Evolutionary conservation across 2,888 invertebrate species (phyloP).

Genomic region (Netelia virgata): DNA sequence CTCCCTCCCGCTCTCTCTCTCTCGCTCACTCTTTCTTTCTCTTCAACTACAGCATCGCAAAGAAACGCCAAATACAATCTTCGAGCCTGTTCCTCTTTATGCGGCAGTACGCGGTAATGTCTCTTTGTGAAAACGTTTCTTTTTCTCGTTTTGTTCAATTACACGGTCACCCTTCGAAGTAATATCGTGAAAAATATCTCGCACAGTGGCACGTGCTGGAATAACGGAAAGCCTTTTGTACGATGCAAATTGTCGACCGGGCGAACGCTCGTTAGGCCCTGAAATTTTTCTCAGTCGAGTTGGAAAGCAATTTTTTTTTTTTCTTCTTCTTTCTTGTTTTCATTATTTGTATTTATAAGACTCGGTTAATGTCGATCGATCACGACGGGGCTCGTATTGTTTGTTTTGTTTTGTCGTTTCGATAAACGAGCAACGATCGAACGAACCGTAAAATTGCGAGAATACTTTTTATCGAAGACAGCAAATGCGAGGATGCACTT

Average conservation of each 20-base stretch:
- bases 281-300: neutral
- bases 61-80: conserved; percentile 26
- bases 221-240: neutral
- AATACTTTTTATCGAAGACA: no score
- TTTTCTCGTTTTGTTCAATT: neutral
- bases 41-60: neutral
- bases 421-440: no score
- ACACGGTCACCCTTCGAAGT: neutral
- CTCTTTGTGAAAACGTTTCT: no score
- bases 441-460: no score
- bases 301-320: neutral
- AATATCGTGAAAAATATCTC: neutral
- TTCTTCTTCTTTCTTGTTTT: neutral
- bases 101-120: neutral
- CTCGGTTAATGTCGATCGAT: no score
- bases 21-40: conserved; percentile 2
- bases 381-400: no score
- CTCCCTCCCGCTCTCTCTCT: conserved; percentile 5
- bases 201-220: neutral
- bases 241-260: neutral
- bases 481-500: no score
- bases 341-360: no score
- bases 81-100: neutral
- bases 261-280: neutral
- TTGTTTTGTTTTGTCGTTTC: no score